phyloP scores from a whole-genome alignment of 2,888 invertebrate species.

The Molanna angustata region DNA sequence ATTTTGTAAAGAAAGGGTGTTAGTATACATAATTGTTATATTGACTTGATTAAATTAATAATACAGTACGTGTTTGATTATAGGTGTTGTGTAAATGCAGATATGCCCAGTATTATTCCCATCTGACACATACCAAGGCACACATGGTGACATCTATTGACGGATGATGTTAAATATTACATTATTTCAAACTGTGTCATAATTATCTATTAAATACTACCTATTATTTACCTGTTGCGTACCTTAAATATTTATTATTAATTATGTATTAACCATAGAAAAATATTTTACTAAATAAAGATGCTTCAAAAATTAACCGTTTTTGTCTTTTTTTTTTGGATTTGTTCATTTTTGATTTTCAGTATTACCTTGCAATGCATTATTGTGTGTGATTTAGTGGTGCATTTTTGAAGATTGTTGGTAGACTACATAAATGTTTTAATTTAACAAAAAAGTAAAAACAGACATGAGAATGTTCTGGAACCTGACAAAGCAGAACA shows the following conservation, averaged over 20 bases:
- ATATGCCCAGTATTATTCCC: constrained; percentile 35
- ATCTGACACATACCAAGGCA: constrained; percentile 18
- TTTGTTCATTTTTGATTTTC: too few relatives aligned
- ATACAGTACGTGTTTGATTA: constrained; percentile 37
- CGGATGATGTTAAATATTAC: constrained; percentile 29
- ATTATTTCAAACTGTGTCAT: constrained; percentile 19
- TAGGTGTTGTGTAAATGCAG: constrained; percentile 46
- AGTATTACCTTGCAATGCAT: too few relatives aligned
- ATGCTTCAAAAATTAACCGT: constrained; percentile 27
- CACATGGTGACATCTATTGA: constrained; percentile 24
- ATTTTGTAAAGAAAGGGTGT: too few relatives aligned
- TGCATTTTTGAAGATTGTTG: too few relatives aligned
- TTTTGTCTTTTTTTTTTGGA: constrained; percentile 9
- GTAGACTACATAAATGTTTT: too few relatives aligned
- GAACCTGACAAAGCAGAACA: too few relatives aligned
- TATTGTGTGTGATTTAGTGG: too few relatives aligned
- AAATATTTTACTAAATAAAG: constrained; percentile 33
- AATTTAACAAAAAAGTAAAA: too few relatives aligned
- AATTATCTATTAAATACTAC: constrained; percentile 16
- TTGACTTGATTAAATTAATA: constrained; percentile 9
- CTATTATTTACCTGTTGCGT: constrained; percentile 23
- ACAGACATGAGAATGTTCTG: too few relatives aligned
- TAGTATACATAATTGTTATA: too few relatives aligned
- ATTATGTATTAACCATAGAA: constrained; percentile 25
- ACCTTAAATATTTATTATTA: constrained; percentile 28